Base-by-base conservation (phyloP, 1,140 invertebrate species). In the Chionoecetes opilio region DNA sequence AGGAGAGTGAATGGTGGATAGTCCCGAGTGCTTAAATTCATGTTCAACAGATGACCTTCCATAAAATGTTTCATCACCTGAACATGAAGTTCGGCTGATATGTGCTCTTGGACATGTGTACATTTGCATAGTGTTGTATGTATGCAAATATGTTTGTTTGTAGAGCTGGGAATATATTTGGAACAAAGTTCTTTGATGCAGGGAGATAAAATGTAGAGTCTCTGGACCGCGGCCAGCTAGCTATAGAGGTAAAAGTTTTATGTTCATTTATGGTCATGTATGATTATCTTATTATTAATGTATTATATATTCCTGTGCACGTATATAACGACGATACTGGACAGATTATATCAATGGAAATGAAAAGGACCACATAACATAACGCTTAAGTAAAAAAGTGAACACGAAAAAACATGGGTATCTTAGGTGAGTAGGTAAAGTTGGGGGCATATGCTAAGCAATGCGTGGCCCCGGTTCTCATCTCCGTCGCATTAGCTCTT, bases 121-220 rank as follows among this genome's bases (percentile, higher is more conserved):
- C 6, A 75, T 75, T 75, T n/a, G 63, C 63, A 75, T 75, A 75
- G 63, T 6, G 63, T 75, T 75, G 63, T 75, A 75, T 75, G 63
- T 75, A 75, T 75, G 63, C n/a, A 75, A 75, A 75, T 75, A 75
- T 75, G n/a, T 75, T 75, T 75, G 63, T 75, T 75, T 75, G 63
- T 75, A 75, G 63, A 26, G 26, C 63, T 75, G 21, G 21, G 63
- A 75, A 75, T 75, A 75, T 75, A 75, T 75, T 75, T 75, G 63
- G 63, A 26, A 2, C 63, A 21, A 1, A 75, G 21, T 26, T 75
- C 63, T 75, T 75, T 75, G 63, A 75, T 75, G 63, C n/a, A 75
- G 21, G 21, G 63, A 75, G 11, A 75, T 75, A 75, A 75, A 75
- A 75, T 26, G 63, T 17, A n/a, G n/a, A n/a, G 21, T 26, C 21